A percentile compares a stretch with the other conserved stretches of the same genome.
These are phyloP conservation scores for Drosophila nigritarsus DNA, from an alignment of 2,888 invertebrate genomes.

Conservation along the genomic window DNA sequence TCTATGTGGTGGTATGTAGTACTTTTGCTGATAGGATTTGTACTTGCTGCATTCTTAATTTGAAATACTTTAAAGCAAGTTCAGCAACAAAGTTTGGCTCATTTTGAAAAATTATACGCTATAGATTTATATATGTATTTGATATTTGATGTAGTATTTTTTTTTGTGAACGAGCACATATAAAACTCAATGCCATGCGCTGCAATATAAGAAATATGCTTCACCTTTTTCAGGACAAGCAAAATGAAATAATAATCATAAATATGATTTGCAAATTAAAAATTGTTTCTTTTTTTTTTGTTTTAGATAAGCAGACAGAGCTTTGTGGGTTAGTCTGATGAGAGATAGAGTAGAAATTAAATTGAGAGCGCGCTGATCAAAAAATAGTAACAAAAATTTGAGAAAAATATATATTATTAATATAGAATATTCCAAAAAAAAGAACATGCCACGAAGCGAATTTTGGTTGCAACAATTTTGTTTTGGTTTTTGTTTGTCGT, in stretches of 20 bases:
- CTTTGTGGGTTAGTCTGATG: slow-evolving; percentile 63
- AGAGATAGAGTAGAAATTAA: slow-evolving; percentile 29
- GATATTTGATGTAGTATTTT: slow-evolving; percentile 27
- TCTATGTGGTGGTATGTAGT: slow-evolving; percentile 32
- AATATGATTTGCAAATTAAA: slow-evolving; percentile 68
- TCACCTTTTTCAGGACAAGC: slow-evolving; percentile 53
- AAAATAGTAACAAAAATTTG: slow-evolving; percentile 57
- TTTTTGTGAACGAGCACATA: slow-evolving; percentile 64
- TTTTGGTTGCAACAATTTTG: slow-evolving; percentile 52
- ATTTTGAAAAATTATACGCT: slow-evolving; percentile 50
- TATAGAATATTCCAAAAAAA: slow-evolving; percentile 60
- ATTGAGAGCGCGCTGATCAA: slow-evolving; percentile 65
- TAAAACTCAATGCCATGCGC: slow-evolving; percentile 81
- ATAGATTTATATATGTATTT: slow-evolving; percentile 26
- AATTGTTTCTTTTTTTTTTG: slow-evolving; percentile 20
- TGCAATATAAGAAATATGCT: slow-evolving; percentile 71
- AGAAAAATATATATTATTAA: slow-evolving; percentile 37
- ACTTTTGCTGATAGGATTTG: slow-evolving; percentile 51
- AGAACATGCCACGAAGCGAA: slow-evolving; percentile 72
- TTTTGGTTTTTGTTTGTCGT: slow-evolving; percentile 30
- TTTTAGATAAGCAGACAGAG: slow-evolving; percentile 41
- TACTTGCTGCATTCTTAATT: slow-evolving; percentile 47
- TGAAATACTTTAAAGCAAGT: slow-evolving; percentile 45
- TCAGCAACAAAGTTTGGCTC: slow-evolving; percentile 54
- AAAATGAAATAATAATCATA: slow-evolving; percentile 58